Conservation (phyloP, 2,888 invertebrate genomes). For the Elgonia sp. region DNA sequence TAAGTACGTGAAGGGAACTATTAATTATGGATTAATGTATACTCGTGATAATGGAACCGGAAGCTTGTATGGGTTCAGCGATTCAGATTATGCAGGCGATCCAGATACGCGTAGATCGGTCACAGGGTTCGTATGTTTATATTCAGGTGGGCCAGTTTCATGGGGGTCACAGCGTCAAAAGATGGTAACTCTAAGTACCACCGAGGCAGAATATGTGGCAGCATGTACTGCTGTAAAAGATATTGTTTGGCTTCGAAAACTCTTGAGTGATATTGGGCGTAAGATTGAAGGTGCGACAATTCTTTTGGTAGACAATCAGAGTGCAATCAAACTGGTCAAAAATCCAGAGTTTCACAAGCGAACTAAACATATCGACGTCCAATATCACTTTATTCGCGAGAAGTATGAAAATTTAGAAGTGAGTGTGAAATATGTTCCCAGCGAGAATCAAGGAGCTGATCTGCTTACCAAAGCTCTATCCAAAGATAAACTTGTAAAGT, state of each 20-base stretch:
- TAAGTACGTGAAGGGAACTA: conserved; percentile 68
- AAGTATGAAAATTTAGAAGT: background rate
- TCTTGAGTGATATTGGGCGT: background rate
- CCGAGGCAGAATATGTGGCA: conserved; percentile 57
- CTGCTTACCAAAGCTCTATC: background rate
- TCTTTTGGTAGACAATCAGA: background rate
- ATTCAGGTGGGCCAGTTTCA: conserved; percentile 51
- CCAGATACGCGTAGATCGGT: conserved; percentile 42
- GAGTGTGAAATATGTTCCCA: background rate
- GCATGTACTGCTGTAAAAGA: conserved; percentile 57
- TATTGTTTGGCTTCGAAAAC: background rate
- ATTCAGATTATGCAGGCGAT: conserved; percentile 23
- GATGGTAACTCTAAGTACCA: conserved; percentile 61
- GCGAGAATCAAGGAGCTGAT: background rate
- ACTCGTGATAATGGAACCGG: background rate
- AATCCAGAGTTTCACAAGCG: background rate
- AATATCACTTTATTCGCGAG: background rate
- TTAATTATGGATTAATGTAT: conserved; percentile 45
- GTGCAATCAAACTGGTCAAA: background rate
- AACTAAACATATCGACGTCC: background rate
- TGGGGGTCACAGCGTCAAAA: conserved; percentile 58
- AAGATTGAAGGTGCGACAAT: background rate
- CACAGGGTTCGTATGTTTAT: conserved; percentile 68
- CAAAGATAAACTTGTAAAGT: background rate
- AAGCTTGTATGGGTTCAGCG: conserved; percentile 6